Evolutionary conservation across 2,888 invertebrate species (phyloP), one percentile per base, ranked within the genome.

Genomic region (Diaperis boleti): DNA sequence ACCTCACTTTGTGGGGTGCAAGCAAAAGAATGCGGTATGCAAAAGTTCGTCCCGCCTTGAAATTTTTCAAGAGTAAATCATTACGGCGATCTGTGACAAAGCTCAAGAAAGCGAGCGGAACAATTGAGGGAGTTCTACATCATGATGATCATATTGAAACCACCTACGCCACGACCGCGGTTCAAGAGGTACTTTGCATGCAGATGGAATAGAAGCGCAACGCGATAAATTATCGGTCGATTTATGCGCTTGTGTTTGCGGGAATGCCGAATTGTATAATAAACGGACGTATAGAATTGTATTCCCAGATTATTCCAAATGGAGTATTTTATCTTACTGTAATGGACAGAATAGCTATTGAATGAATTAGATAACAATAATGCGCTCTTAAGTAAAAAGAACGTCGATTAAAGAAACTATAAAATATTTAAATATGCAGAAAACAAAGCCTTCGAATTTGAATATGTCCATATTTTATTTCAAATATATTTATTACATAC

Each of bases 1-100:
- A 62, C 57, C 62, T 62, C 57, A 50, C 50, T 52, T 44, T 31
- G 42, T 14, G 45, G 57, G 62, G 62, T 62, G 57, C 44, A 50
- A 52, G 52, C 31, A 11, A 15, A 35, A 50, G 62, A 62, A 62
- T 62, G 62, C 20, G 17, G 56, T 44, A 62, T 62, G 62, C 57
- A 57, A 62, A 62, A 62, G 17, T 29, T 49, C 26, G 50, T 50
- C 57, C 39, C 62, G 35, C 50, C 57, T 45, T 59, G 20, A 45
- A 41, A 60, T 60, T 60, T 60, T 52, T 60, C 44, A 29, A 2
- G 22, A 31, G 42, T 60, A 60, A 60, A 60, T 60, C 59, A 60
- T 17, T 17, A 14, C 11, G 37, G 39, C 45, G 14, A 57, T 45
- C 47, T 37, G 41, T 42, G 57, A 57, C 56, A 55, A 42, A 55